Evolutionary conservation across 1,140 invertebrate species (phyloP), one percentile per base, ranked within the genome.

Genomic region (Euwallacea fornicatus): DNA sequence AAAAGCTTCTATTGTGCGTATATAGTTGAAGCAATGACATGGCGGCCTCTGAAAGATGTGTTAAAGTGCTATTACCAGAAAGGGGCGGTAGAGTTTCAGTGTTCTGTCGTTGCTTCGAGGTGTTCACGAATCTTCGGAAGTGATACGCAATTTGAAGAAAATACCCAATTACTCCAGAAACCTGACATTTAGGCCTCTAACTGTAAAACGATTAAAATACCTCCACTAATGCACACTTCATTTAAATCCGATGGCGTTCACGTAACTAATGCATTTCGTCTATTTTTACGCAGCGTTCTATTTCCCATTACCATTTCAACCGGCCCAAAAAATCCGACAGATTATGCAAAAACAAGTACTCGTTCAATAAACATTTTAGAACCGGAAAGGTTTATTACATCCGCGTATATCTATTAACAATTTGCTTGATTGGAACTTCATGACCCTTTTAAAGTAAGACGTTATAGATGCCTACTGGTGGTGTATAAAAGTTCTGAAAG

Each of bases 341-440:
- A 50, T 6, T 50, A 50, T 50, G 54, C 54, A 56, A 56, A 56
- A 56, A 56, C 54, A 13, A 56, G 16, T 2, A 16, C 16, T 15
- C 54, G 54, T 56, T 56, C 16, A 56, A 56, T 56, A 56, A 56
- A 56, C 16, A n/a, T 3, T 56, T 56, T 56, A 56, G 10, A 56
- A 56, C 54, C 54, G 16, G 46, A 50, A 50, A 50, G 7, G 9
- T 50, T 50, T 50, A 50, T 50, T 50, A 50, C 13, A 6, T 13
- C 46, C 46, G 13, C 2, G 9, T 50, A 50, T 50, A 13, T 50
- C 46, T 11, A 10, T 50, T 50, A 50, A 50, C 46, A 50, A 13
- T 50, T 50, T 50, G 9, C 0, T 50, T 50, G 9, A 10, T 50
- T 50, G 6, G 9, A 11, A 13, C 46, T 50, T 50, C 46, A 50